Conservation (phyloP, 2,888 invertebrate genomes). For the Caenorhabditis sp. region DNA sequence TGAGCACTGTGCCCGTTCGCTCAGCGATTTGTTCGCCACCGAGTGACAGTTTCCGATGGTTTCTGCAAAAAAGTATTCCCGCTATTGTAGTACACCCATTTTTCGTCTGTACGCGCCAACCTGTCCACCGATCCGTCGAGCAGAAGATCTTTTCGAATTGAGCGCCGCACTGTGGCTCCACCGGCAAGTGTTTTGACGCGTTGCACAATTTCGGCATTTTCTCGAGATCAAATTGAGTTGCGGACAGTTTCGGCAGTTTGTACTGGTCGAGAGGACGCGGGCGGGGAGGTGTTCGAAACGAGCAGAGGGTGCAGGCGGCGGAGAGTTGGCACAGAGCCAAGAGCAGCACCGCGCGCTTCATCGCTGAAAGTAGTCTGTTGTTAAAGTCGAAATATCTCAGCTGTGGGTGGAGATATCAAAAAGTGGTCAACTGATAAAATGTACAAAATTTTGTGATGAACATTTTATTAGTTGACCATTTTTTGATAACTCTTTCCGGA, state of each 20-base stretch:
- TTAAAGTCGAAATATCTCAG: too few species aligned
- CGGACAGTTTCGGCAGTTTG: constrained; percentile 67
- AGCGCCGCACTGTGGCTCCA: constrained; percentile 59
- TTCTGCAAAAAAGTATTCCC: constrained; percentile 11
- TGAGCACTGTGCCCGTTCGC: constrained; percentile 61
- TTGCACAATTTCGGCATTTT: constrained; percentile 65
- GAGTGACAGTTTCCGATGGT: constrained; percentile 25
- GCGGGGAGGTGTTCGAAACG: constrained; percentile 67
- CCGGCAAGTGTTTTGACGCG: constrained; percentile 53
- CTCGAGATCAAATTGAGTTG: constrained; percentile 57
- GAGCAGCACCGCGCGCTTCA: constrained; percentile 9
- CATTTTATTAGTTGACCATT: too few species aligned
- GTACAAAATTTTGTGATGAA: too few species aligned
- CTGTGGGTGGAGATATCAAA: too few species aligned
- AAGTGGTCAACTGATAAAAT: too few species aligned
- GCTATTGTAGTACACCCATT: background rate
- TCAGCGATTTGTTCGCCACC: constrained; percentile 32
- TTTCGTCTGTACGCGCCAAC: constrained; percentile 1
- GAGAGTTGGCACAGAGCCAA: constrained; percentile 11
- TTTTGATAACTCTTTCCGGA: too few species aligned
- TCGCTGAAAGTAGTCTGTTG: constrained; percentile 5
- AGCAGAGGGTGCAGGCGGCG: constrained; percentile 66
- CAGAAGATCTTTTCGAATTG: constrained; percentile 74
- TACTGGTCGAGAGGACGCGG: constrained; percentile 78
- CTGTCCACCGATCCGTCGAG: constrained; percentile 65